These are phyloP conservation scores for Acomys russatus DNA, from an alignment of 2,797 vertebrate species.

Conservation along the genomic window DNA sequence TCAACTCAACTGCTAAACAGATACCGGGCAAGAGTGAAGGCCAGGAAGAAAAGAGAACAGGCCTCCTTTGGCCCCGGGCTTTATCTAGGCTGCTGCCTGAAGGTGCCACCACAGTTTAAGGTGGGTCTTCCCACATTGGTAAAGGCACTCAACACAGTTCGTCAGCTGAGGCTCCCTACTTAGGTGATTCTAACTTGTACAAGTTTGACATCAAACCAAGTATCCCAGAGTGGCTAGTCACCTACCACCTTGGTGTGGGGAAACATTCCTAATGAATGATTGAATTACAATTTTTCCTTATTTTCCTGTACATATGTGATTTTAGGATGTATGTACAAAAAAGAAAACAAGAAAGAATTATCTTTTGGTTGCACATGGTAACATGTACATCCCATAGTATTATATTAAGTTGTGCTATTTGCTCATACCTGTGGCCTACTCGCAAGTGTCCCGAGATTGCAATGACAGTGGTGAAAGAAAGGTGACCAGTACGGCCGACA, in stretches of 20 bases:
- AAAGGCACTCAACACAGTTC: neutral
- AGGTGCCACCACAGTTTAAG: neutral
- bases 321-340: neutral
- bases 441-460: neutral
- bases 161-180: too few species aligned
- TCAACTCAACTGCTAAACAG: neutral
- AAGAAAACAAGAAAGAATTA: neutral
- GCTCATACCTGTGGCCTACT: neutral
- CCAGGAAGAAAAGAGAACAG: neutral
- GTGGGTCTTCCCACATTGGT: neutral
- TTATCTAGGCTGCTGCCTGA: neutral
- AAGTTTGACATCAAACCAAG: neutral
- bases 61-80: neutral
- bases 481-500: too few species aligned
- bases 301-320: neutral
- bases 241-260: neutral
- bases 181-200: neutral
- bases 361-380: neutral
- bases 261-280: neutral
- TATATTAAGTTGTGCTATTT: neutral
- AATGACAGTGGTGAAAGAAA: constrained; percentile 13
- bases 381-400: neutral
- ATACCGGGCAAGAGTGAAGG: neutral
- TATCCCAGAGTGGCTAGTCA: neutral
- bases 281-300: neutral